Evolutionary conservation across 2,888 invertebrate genomes (phyloP).

Genomic region (Lissocephala sabroskyi): DNA sequence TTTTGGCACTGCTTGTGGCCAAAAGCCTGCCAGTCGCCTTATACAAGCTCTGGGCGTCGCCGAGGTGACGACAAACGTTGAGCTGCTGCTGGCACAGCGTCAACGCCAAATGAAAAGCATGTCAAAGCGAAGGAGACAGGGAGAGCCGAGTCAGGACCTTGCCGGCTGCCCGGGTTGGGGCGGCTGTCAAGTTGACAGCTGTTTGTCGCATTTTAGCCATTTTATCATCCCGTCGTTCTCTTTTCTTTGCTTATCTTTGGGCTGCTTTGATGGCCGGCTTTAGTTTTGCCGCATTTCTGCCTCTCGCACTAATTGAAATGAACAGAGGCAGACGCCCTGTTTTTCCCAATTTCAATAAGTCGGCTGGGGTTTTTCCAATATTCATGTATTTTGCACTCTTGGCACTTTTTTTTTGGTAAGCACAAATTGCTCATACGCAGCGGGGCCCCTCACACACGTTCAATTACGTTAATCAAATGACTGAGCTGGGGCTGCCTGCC

Average conservation of each 20-base stretch:
- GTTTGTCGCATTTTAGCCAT: conserved; percentile 55
- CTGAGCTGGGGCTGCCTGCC: no score
- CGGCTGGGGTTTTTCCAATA: no score
- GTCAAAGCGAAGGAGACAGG: no score
- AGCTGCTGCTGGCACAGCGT: conserved; percentile 27
- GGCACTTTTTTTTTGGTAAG: no score
- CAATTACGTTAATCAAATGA: no score
- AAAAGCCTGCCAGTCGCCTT: conserved; percentile 25
- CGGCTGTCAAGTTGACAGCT: conserved; percentile 50
- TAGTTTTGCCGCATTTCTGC: conserved; percentile 30
- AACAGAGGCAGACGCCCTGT: conserved; percentile 23
- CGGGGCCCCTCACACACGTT: no score
- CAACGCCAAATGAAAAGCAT: conserved; percentile 46
- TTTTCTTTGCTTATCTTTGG: conserved; percentile 3
- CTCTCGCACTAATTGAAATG: conserved; percentile 49
- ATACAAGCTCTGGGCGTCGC: background rate
- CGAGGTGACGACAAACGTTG: conserved; percentile 18
- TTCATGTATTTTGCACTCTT: no score
- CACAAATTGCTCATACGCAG: no score
- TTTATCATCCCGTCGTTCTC: conserved; percentile 33
- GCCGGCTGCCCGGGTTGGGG: conserved; percentile 5
- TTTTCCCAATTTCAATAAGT: no score
- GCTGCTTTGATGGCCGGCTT: conserved; percentile 39
- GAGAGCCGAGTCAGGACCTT: conserved; percentile 39
- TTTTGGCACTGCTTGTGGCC: conserved; percentile 25